Evolutionary conservation across 2,888 invertebrate species (phyloP), one percentile per base, ranked within the genome.

Genomic region (Agrotis segetum): DNA sequence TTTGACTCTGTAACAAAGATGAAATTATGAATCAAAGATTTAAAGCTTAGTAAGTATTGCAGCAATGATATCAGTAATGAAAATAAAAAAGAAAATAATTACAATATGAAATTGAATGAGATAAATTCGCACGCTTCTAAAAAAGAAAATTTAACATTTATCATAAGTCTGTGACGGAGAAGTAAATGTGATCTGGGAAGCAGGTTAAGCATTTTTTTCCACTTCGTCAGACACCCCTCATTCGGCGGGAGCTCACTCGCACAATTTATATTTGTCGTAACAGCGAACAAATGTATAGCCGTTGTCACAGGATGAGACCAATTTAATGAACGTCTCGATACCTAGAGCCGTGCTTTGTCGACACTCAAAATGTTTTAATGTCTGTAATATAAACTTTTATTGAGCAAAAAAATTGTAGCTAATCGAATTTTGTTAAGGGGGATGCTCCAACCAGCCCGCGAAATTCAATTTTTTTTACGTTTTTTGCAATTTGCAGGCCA

Each of bases 1-100:
- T 94, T 98, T 98, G 84, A 99, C 98, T 97, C 98, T 99, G 97
- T 74, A 97, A 97, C 90, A 92, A 93, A 89, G 86, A 81, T 55
- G 0, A 2, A 1, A 34, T 29, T 40, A 55, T 52, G 17, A 71
- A 58, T 58, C 3, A 17, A 47, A 11, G 14, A 5, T 61, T 19
- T 53, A 11, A 67, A 6, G 4, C 24, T 7, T 49, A 17, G 24
- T 14, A 21, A 24, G 21, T 60, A 60, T 34, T 46, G 7, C 13
- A 46, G 11, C 14, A 66, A 68, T 24, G 52, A 49, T 13, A 29
- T 44, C 46, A n/a, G 7, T 21, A 69, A 40, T 9, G 40, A 11
- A 40, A 40, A 34, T 7, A 34, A 34, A 34, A 7, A 34, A 34
- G 40, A 71, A 68, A 65, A 59, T 46, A 47, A 52, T 47, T 71